These are phyloP conservation scores for Phaenicophaeus curvirostris DNA, from an alignment of 2,797 vertebrate species.

Conservation along the genomic window DNA sequence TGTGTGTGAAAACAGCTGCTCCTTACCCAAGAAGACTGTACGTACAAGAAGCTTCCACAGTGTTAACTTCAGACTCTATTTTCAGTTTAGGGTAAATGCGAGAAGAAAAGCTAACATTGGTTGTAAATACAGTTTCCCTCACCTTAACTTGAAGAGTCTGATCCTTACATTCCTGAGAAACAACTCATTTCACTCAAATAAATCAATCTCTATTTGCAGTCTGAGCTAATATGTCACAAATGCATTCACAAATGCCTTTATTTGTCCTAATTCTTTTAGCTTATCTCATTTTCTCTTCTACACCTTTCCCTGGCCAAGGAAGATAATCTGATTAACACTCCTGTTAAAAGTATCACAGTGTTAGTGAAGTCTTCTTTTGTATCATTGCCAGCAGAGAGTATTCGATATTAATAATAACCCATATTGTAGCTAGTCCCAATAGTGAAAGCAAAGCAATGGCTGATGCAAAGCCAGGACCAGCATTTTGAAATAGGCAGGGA, in stretches of 20 bases:
- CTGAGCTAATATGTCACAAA: slow-evolving; percentile 61
- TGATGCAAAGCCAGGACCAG: slow-evolving; percentile 20
- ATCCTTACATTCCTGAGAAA: slow-evolving; percentile 18
- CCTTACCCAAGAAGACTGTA: neutral
- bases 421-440: neutral
- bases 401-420: slow-evolving; percentile 56
- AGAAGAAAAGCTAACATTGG: neutral
- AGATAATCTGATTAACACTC: slow-evolving; percentile 69
- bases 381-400: slow-evolving; percentile 44
- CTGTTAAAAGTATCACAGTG: slow-evolving; percentile 26
- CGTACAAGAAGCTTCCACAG: neutral
- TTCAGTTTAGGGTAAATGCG: neutral
- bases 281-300: slow-evolving; percentile 50
- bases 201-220: slow-evolving; percentile 66
- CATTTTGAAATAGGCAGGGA: slow-evolving; percentile 34
- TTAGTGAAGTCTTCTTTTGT: slow-evolving; percentile 45
- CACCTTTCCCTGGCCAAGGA: slow-evolving; percentile 29
- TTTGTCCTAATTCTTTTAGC: slow-evolving; percentile 59
- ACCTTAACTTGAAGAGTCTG: neutral
- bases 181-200: slow-evolving; percentile 17
- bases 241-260: slow-evolving; percentile 54
- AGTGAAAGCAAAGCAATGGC: slow-evolving; percentile 1
- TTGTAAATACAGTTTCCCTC: neutral
- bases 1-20: neutral
- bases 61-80: neutral